Evolutionary conservation across 2,797 vertebrate species (phyloP), one percentile per base, ranked within the genome.

Genomic region (Acipenser ruthenus): DNA sequence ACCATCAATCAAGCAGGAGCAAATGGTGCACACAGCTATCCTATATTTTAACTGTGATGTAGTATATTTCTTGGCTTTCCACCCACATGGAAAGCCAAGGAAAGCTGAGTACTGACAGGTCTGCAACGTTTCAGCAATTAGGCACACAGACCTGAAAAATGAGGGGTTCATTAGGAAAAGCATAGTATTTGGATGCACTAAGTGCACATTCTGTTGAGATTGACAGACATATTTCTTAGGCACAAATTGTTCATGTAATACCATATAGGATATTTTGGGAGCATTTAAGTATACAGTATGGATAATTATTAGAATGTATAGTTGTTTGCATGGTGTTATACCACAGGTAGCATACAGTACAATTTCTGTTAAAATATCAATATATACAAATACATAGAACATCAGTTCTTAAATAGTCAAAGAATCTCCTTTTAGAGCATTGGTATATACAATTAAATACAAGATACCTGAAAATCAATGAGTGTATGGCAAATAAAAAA

Each of bases 41-140:
- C 7, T 3, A 10, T 6, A 10, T 65, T 65, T 47, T 49, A 23
- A 58, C 65, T 65, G 37, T n/a, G 12, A 2, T 8, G 55, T 6
- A n/a, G 37, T 37, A 37, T 37, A 37, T 37, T 37, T 13, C 15
- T 58, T 58, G 11, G 12, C 7, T 58, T 58, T 58, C 55, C 55
- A 58, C 55, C 15, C 55, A 15, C 48, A 49, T 49, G 50, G 13
- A 13, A 18, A 60, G 56, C 12, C 8, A 12, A 60, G 18, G 56
- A n/a, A 69, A 52, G 49, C 47, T 5, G 12, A 49, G 55, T 49
- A 18, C 8, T 47, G 55, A 60, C 63, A 12, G 63, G 58, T 53
- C 68, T 69, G 68, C 63, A 65, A n/a, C 53, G 13, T 49, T 55
- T 69, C 68, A 65, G 58, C 51, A 69, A 69, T 69, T 64, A 69